These are phyloP conservation scores for Oedothorax gibbosus DNA, from an alignment of 1,140 invertebrate species.

Conservation along the genomic window DNA sequence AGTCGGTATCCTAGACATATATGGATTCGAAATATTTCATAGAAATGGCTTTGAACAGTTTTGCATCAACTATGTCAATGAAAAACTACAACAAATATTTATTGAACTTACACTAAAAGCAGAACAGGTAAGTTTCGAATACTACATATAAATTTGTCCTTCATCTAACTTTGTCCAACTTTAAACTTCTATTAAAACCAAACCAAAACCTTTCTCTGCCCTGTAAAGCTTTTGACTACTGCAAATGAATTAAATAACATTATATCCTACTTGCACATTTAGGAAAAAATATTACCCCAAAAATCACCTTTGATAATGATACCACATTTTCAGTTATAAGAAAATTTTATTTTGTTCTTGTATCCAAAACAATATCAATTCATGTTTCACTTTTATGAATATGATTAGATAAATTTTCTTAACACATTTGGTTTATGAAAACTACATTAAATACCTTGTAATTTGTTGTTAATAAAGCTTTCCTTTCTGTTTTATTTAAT, in stretches of 20 bases:
- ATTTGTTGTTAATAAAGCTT: too few species aligned
- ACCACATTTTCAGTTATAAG: too few species aligned
- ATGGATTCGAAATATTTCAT: conserved; percentile 98
- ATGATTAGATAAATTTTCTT: neutral
- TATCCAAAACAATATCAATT: too few species aligned
- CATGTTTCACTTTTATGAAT: neutral
- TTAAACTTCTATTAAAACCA: too few species aligned
- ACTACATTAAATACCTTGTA: neutral
- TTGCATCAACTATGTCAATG: conserved; percentile 80
- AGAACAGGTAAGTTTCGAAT: conserved; percentile 83
- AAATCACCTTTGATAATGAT: too few species aligned
- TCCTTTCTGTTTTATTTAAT: neutral
- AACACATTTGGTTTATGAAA: neutral
- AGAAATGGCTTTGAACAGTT: conserved; percentile 92
- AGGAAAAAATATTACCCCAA: too few species aligned
- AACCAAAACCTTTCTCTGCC: too few species aligned
- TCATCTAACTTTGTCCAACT: too few species aligned
- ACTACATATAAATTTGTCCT: conserved; percentile 78
- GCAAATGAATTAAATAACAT: too few species aligned
- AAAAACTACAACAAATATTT: conserved; percentile 92
- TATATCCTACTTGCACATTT: too few species aligned
- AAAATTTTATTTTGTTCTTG: too few species aligned
- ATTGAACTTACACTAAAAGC: conserved; percentile 94
- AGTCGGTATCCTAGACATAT: conserved; percentile 97
- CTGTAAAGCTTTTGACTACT: too few species aligned